These are phyloP conservation scores for Macrosteles quadrilineatus DNA, from an alignment of 1,140 invertebrate species.

Conservation along the genomic window DNA sequence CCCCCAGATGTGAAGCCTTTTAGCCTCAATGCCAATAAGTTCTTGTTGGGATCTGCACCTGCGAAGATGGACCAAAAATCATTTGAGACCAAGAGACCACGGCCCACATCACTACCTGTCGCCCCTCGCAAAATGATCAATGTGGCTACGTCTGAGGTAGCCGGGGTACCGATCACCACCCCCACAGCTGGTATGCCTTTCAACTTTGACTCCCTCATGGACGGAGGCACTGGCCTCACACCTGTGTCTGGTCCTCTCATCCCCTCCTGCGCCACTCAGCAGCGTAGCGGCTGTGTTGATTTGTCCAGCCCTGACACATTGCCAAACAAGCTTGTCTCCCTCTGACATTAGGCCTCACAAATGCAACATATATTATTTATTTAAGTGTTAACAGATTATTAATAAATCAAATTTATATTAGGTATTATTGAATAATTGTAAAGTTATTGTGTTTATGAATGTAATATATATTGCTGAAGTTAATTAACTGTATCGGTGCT, in stretches of 20 bases:
- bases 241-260: conserved; percentile 72
- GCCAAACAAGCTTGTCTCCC: conserved; percentile 71
- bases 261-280: conserved; percentile 68
- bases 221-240: conserved; percentile 87
- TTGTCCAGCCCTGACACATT: conserved; percentile 67
- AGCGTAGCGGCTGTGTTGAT: conserved; percentile 63
- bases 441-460: too few species aligned
- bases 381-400: conserved; percentile 10
- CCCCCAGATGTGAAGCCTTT: conserved; percentile 42
- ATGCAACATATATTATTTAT: background rate
- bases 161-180: conserved; percentile 81
- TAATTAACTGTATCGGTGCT: too few species aligned
- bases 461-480: too few species aligned
- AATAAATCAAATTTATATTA: too few species aligned
- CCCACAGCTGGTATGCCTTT: conserved; percentile 84
- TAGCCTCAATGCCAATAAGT: background rate
- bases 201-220: conserved; percentile 91
- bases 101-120: conserved; percentile 39
- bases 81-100: background rate
- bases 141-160: conserved; percentile 55
- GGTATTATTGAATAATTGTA: too few species aligned
- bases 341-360: conserved; percentile 56
- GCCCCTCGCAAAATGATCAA: conserved; percentile 20
- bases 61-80: conserved; percentile 25
- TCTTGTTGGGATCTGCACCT: background rate